Evolutionary conservation across 2,888 invertebrate species (phyloP), one percentile per base, ranked within the genome.

Genomic region (Dorcus hopei): DNA sequence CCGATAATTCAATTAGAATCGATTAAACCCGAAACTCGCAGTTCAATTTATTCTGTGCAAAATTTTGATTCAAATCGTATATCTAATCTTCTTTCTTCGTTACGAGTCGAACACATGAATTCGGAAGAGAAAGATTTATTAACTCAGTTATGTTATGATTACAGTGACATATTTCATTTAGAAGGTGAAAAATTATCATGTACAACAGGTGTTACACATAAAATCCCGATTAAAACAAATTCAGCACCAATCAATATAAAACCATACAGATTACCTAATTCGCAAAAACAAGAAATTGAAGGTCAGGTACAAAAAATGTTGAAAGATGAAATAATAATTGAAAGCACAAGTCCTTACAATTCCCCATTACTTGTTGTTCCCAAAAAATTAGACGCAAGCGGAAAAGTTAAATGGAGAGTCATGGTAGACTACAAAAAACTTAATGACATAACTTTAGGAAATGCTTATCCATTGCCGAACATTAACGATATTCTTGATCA

Each of bases 281-380:
- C n/a, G n/a, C 41, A 41, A 9, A 41, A 41, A 41, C 5, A 41
- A 41, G 2, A n/a, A n/a, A 41, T 41, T 41, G 2, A 41, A n/a
- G 3, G 11, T 11, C 9, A 41, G 4, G 4, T 41, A n/a, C 3
- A 9, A 11, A 11, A 41, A 9, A 41, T 41, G 41, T 41, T 41
- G 4, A 41, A 41, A 9, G 11, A 11, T 11, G 3, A 41, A n/a
- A 41, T 41, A 41, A 41, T 41, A n/a, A 41, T 4, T n/a, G n/a
- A 41, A n/a, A 41, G 5, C 11, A n/a, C 41, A n/a, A 41, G 3
- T 41, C 41, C 41, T 41, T 41, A 41, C 11, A 41, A 41, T 11
- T 41, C 41, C 3, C 76, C 74, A 0, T 61, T 75, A 4, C 69
- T 75, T 1, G 48, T 76, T 2, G 72, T 74, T 0, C 64, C 64